A percentile compares a stretch with the other conserved stretches of the same genome.
Conservation (phyloP, 2,113 vertebrate genomes). For the Limnothrissa miodon region DNA sequence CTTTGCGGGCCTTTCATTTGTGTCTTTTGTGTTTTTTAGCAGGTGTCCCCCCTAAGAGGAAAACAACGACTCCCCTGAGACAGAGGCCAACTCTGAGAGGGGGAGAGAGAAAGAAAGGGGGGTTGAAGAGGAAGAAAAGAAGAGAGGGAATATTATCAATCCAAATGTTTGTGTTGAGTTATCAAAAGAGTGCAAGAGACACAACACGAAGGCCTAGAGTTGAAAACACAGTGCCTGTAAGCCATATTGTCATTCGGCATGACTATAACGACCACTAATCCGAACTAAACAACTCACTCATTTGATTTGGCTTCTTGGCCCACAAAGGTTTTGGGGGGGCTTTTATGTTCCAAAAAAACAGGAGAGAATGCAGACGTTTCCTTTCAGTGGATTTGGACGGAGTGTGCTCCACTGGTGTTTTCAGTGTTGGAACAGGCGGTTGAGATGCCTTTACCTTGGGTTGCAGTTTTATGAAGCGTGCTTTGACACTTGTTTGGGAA, state of each 20-base stretch:
- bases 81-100: slow-evolving; percentile 14
- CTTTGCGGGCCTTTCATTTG: slow-evolving; percentile 81
- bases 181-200: neutral
- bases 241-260: slow-evolving; percentile 17
- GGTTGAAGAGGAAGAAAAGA: too few relatives aligned
- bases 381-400: neutral
- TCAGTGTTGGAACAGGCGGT: neutral
- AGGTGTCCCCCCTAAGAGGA: slow-evolving; percentile 62
- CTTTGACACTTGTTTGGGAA: neutral
- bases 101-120: neutral
- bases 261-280: slow-evolving; percentile 1
- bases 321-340: neutral
- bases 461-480: neutral
- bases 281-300: neutral
- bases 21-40: slow-evolving; percentile 76
- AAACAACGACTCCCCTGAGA: neutral
- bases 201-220: neutral
- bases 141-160: slow-evolving; percentile 15
- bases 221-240: neutral
- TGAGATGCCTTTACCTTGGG: neutral
- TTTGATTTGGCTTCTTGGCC: neutral
- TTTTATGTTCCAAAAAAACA: neutral
- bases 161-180: slow-evolving; percentile 23
- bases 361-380: neutral
- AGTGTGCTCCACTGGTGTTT: neutral